Evolutionary conservation across 2,888 invertebrate genomes (phyloP), one percentile per base, ranked within the genome.

Genomic region (Parascotia fuliginaria): DNA sequence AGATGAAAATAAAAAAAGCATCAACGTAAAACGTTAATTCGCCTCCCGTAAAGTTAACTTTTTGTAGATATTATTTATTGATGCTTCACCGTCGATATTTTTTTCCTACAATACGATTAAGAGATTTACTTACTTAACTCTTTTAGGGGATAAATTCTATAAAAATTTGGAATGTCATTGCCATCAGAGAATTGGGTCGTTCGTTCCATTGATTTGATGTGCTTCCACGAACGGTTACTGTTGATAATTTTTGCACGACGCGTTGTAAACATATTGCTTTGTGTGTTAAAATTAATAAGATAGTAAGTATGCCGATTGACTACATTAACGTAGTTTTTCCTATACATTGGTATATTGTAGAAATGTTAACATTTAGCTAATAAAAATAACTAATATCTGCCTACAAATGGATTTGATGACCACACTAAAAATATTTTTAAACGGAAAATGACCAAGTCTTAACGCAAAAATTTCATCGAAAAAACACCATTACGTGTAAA

Each of bases 171-270:
- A 42, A n/a, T 27, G 31, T 9, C 47, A 51, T 56, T 55, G 63
- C 51, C 55, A 45, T 55, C 55, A 60, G 49, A 69, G 22, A 73
- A 71, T 69, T 60, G 51, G 73, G 65, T 60, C 57, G 70, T 70
- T 70, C 74, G 69, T 73, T 68, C 71, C 51, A 75, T 76, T 73
- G 60, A 76, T 79, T 77, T 77, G 67, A 81, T 76, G 88, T 88
- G 88, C 87, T 88, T 88, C 87, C 87, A 89, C 82, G 67, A 67
- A 76, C 75, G 67, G 66, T 76, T 75, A 70, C 71, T 75, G 73
- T 76, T 78, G 71, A 75, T 77, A 67, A 75, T 75, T 70, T 73
- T 74, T 72, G 77, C 81, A 81, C 72, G 60, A 68, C 55, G 56
- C 62, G 61, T 70, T 64, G 54, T 47, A 59, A 60, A 47, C 52